These are phyloP conservation scores for Dipodomys merriami DNA, from an alignment of 2,113 vertebrate genomes.

Conservation along the genomic window DNA sequence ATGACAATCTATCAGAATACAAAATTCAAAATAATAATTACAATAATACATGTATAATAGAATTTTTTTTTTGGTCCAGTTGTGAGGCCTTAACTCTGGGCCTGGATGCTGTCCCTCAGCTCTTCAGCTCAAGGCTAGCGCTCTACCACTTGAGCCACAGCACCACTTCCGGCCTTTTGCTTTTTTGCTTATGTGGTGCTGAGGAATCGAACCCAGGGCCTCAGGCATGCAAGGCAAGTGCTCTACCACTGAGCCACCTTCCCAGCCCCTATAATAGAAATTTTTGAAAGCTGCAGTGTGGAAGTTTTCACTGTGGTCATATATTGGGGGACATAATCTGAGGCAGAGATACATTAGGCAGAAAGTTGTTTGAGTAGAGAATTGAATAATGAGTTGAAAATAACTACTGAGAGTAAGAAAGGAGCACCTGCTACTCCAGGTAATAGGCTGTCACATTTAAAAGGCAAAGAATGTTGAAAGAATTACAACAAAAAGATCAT, in stretches of 20 bases:
- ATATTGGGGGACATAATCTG: background rate
- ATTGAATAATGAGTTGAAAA: background rate
- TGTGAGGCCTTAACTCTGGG: no score
- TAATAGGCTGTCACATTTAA: background rate
- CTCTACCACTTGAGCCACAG: no score
- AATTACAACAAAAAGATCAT: background rate
- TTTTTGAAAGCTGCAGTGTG: background rate
- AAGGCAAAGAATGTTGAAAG: background rate
- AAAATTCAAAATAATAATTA: background rate
- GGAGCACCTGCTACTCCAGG: background rate
- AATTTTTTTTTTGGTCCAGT: no score
- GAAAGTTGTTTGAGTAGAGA: background rate
- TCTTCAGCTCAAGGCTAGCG: no score
- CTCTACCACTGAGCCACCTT: no score
- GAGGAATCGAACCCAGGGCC: no score
- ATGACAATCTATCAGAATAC: background rate
- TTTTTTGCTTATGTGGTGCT: no score
- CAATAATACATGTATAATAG: background rate
- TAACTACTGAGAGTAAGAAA: background rate
- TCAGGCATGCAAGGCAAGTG: no score
- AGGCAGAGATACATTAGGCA: background rate
- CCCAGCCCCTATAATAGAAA: background rate
- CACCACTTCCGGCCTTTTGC: no score
- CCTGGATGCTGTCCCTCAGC: no score
- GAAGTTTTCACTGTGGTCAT: background rate